Evolutionary conservation across 2,797 vertebrate species (phyloP), one percentile per base, ranked within the genome.

Genomic region (Poecilia wingei): DNA sequence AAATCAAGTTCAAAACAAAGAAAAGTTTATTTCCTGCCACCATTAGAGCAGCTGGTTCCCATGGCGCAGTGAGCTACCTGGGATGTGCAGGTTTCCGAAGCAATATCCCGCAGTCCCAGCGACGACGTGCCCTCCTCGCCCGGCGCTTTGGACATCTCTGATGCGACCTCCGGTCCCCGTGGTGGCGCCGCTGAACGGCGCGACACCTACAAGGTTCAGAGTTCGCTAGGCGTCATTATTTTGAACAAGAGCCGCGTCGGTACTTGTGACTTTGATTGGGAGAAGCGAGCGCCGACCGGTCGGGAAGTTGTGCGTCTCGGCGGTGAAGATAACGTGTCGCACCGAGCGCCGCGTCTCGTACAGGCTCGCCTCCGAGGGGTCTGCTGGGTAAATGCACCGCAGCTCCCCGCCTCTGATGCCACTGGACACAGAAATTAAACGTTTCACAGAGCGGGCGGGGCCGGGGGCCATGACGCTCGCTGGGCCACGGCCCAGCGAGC

Each of bases 261-360:
- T 0, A n/a, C 0, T n/a, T 33, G 18, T 22, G 2, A 10, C 55
- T 28, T 28, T 12, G 55, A 59, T 2, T 3, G 0, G 28, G 28
- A 31, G 33, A 55, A 22, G 1, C 3, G 72, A 28, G 51, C 78
- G 0, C 87, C 82, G 72, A 98, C 98, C 97, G 1, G 98, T 99
- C 3, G 97, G 98, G 84, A 98, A 99, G 94, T 99, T 99, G 95
- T 99, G 98, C 0, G 98, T 99, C 93, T 99, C 97, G 0, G 98
- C 98, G 0, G 98, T 99, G 93, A 99, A 98, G 93, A 98, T 97
- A 78, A 97, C 94, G 0, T 99, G 97, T 80, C 97, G 95, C 0
- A 94, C 94, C 0, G 96, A 95, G 18, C 4, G 80, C 0, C 91
- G 84, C 3, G 93, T 94, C 89, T 86, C 91, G 13, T 97, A 97